Conservation (phyloP, 2,113 vertebrate genomes). For the Phyllostomus discolor region DNA sequence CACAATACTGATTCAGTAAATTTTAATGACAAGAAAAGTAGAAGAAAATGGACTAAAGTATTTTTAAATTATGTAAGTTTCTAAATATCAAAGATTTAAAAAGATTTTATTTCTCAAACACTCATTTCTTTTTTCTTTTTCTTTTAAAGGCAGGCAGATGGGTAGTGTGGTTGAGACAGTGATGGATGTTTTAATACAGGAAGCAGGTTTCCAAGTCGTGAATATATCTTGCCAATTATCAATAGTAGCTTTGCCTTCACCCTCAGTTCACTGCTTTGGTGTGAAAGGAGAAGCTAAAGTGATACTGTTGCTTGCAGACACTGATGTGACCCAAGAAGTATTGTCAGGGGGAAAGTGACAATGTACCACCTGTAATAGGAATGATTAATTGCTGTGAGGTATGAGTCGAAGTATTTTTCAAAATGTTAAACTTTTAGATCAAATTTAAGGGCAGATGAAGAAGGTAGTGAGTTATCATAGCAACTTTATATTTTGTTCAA, state of each 20-base stretch:
- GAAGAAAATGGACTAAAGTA: neutral
- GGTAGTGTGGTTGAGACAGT: neutral
- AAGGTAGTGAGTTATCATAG: neutral
- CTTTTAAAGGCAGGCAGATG: neutral
- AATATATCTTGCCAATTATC: slow-evolving; percentile 14
- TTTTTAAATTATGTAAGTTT: neutral
- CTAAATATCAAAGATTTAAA: slow-evolving; percentile 7
- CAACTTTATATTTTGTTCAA: neutral
- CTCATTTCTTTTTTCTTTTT: neutral
- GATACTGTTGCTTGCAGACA: neutral
- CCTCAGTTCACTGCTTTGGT: neutral
- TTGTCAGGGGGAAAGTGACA: neutral
- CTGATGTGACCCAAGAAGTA: neutral
- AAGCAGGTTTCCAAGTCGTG: slow-evolving; percentile 20
- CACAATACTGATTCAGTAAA: neutral
- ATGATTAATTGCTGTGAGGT: neutral
- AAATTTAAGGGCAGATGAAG: neutral
- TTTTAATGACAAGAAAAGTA: neutral
- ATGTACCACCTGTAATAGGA: neutral
- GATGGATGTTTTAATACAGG: slow-evolving; percentile 33
- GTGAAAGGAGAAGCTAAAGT: neutral
- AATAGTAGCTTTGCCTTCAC: neutral
- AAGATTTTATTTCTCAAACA: neutral
- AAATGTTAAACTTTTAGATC: neutral
- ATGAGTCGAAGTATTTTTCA: neutral